Evolutionary conservation across 2,888 invertebrate species (phyloP).

Genomic region (Cremastinae sp.): DNA sequence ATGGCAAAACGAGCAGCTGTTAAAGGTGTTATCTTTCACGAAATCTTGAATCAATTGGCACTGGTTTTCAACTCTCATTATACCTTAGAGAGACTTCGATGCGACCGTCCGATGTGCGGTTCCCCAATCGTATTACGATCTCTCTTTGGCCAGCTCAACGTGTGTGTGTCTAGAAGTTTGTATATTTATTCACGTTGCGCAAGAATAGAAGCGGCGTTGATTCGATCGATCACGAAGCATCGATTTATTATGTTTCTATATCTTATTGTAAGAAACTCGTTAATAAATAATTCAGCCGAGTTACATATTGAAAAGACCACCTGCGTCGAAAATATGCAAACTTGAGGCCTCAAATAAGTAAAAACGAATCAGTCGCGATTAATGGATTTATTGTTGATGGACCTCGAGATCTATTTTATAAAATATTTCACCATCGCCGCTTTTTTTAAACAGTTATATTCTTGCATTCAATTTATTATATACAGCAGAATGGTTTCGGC

Average conservation of each 20-base stretch:
- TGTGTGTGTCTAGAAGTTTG: not conserved
- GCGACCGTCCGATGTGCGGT: slow-evolving; percentile 53
- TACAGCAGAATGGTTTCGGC: not conserved
- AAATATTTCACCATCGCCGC: not conserved
- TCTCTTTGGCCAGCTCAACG: no score
- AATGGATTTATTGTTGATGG: slow-evolving; percentile 7
- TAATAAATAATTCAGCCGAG: slow-evolving; percentile 52
- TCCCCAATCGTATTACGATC: slow-evolving; percentile 23
- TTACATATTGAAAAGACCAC: slow-evolving; percentile 49
- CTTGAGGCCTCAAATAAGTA: not conserved
- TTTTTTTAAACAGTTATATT: slow-evolving; percentile 2
- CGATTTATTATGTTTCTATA: slow-evolving; percentile 50
- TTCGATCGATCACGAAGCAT: slow-evolving; percentile 52
- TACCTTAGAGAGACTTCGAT: slow-evolving; percentile 42
- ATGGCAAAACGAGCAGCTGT: slow-evolving; percentile 54
- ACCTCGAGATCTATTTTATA: not conserved
- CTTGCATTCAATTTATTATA: slow-evolving; percentile 1
- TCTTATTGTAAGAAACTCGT: slow-evolving; percentile 42
- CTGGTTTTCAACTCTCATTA: slow-evolving; percentile 59
- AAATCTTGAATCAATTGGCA: slow-evolving; percentile 61
- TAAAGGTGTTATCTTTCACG: slow-evolving; percentile 32
- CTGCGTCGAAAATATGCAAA: slow-evolving; percentile 36
- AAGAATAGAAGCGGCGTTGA: slow-evolving; percentile 39
- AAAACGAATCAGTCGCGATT: slow-evolving; percentile 7
- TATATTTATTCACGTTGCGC: slow-evolving; percentile 39